phyloP scores from a whole-genome alignment of 2,888 invertebrate genomes.

The Lasiommata megera region DNA sequence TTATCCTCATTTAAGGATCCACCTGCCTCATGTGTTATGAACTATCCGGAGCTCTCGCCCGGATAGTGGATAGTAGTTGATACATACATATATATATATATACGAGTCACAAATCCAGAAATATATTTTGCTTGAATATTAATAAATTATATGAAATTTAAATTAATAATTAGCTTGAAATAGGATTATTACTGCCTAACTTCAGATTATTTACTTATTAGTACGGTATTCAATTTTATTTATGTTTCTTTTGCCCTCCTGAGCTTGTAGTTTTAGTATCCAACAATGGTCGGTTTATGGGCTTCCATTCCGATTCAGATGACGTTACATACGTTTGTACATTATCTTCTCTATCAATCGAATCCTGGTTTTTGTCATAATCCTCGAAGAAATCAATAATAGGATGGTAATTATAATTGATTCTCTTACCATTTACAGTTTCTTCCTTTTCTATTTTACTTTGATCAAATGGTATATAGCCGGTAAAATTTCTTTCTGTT shows the following conservation, averaged over 20 bases:
- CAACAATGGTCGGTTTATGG: constrained; percentile 61
- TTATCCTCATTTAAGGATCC: too few species aligned
- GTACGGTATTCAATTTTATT: constrained; percentile 28
- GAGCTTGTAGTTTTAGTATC: constrained; percentile 44
- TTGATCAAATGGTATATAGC: constrained; percentile 42
- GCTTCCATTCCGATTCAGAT: constrained; percentile 74
- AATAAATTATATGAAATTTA: too few species aligned
- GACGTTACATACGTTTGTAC: constrained; percentile 49
- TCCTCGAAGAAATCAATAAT: constrained; percentile 90
- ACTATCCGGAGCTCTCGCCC: too few species aligned
- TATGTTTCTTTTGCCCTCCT: constrained; percentile 44
- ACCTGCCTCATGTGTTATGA: too few species aligned
- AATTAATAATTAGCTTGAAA: too few species aligned
- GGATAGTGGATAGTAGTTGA: too few species aligned
- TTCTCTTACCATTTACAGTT: constrained; percentile 69
- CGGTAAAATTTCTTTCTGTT: constrained; percentile 46
- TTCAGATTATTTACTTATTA: too few species aligned
- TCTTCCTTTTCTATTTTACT: constrained; percentile 44
- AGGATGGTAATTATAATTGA: constrained; percentile 92
- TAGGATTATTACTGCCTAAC: too few species aligned
- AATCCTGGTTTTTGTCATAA: constrained; percentile 54
- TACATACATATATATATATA: too few species aligned
- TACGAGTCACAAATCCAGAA: too few species aligned
- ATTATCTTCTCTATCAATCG: constrained; percentile 68
- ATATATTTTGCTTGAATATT: too few species aligned